These are phyloP conservation scores for Cephus sareptanus DNA, from an alignment of 2,888 invertebrate genomes.

Conservation along the genomic window DNA sequence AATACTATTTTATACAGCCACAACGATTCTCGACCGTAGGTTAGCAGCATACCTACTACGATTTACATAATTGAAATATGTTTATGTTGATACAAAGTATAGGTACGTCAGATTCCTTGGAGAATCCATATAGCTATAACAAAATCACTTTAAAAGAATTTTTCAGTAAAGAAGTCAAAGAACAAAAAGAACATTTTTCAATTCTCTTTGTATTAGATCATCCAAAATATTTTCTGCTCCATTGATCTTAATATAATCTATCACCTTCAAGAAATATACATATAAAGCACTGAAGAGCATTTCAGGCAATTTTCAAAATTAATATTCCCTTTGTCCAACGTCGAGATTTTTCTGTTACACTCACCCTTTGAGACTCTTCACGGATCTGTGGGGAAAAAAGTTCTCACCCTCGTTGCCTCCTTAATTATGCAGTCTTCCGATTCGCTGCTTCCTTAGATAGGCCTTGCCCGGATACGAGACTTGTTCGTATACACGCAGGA, in stretches of 20 bases:
- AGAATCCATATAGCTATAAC: not conserved
- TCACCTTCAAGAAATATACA: not conserved
- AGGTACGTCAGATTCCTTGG: not conserved
- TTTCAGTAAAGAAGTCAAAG: not conserved
- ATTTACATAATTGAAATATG: not conserved
- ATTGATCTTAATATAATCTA: not conserved
- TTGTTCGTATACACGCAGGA: not conserved
- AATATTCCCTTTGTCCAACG: not conserved
- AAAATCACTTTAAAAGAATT: not conserved
- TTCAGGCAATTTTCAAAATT: not conserved
- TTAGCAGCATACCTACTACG: not conserved
- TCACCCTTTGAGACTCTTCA: not conserved
- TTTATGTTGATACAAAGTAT: not conserved
- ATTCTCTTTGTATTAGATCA: not conserved
- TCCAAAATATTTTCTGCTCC: not conserved
- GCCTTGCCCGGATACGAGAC: not conserved
- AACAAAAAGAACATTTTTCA: not conserved
- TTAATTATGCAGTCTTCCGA: not conserved
- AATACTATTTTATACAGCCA: not conserved
- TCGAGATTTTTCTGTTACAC: not conserved
- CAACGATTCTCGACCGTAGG: not conserved
- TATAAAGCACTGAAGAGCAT: not conserved
- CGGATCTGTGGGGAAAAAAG: not conserved
- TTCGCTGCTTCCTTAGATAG: not conserved
- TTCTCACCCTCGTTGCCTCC: not conserved